Conservation (phyloP, 92 coral and sea anemone genomes). For the Palythoa caribaeorum region DNA sequence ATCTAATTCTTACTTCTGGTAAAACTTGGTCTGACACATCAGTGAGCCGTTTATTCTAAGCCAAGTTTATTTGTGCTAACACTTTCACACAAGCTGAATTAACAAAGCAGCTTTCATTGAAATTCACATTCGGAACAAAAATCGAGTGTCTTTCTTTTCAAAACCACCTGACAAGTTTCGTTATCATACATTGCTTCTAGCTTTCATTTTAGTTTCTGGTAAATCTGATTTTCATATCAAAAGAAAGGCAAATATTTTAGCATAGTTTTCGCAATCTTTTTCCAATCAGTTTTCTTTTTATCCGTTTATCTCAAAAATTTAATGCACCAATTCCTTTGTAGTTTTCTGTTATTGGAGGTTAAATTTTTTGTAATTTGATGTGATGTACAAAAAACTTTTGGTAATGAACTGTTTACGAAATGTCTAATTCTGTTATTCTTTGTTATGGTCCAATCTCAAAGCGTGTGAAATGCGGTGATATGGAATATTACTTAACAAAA, state of each 20-base stretch:
- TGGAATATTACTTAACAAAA: conserved; percentile 81
- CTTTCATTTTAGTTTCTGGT: background rate
- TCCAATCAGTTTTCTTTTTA: conserved; percentile 15
- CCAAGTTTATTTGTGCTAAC: background rate
- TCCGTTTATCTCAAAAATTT: conserved; percentile 25
- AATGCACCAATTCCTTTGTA: conserved; percentile 39
- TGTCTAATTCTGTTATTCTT: conserved; percentile 7
- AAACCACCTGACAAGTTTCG: background rate
- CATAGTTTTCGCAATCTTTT: conserved; percentile 16
- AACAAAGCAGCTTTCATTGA: conserved; percentile 59
- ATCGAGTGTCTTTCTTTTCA: background rate
- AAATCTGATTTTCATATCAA: background rate
- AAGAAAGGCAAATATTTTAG: conserved; percentile 11
- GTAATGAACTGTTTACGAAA: conserved; percentile 45
- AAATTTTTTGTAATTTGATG: conserved; percentile 36
- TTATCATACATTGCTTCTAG: background rate
- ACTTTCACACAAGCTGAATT: conserved; percentile 34
- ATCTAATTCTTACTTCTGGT: background rate
- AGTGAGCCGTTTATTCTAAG: background rate
- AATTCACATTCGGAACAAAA: conserved; percentile 16
- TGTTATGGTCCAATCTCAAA: background rate
- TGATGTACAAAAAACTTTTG: conserved; percentile 8
- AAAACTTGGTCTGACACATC: background rate
- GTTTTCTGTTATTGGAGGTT: conserved; percentile 8
- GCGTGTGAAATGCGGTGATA: conserved; percentile 18